Evolutionary conservation across 1,140 invertebrate species (phyloP).

Genomic region (Rhizoglyphus robini): DNA sequence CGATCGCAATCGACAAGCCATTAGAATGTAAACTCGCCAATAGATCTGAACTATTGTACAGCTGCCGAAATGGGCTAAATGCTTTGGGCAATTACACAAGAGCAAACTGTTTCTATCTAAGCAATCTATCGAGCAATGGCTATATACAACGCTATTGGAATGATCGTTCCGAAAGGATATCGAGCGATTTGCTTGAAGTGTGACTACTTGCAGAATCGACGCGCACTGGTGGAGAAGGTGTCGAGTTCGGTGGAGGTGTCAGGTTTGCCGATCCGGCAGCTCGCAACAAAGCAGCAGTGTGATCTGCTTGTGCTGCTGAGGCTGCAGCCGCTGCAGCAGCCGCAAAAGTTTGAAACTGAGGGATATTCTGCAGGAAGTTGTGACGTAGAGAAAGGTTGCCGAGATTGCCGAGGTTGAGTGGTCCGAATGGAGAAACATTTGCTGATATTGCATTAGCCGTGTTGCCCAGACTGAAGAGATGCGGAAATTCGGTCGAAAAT

Average conservation of each 20-base stretch:
- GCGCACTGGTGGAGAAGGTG: slow-evolving; percentile 22
- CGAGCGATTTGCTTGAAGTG: slow-evolving; percentile 23
- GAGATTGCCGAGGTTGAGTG: background rate
- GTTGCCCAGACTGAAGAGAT: slow-evolving; percentile 14
- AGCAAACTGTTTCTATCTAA: background rate
- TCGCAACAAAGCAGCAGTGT: slow-evolving; percentile 11
- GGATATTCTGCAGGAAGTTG: slow-evolving; percentile 10
- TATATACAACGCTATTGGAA: background rate
- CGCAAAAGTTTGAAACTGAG: slow-evolving; percentile 20
- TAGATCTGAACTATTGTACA: too few relatives aligned
- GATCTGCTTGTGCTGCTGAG: slow-evolving; percentile 8
- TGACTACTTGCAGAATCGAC: slow-evolving; percentile 26
- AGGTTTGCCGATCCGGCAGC: slow-evolving; percentile 19
- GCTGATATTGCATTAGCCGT: slow-evolving; percentile 1
- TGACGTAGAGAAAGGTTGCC: background rate
- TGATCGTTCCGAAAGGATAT: slow-evolving; percentile 25
- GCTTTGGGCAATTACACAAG: too few relatives aligned
- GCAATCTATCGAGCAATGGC: background rate
- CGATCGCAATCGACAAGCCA: too few relatives aligned
- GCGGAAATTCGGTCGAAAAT: slow-evolving; percentile 24
- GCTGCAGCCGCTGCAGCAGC: slow-evolving; percentile 5
- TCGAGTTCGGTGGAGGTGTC: slow-evolving; percentile 16
- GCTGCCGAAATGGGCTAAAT: too few relatives aligned
- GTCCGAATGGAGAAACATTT: background rate
- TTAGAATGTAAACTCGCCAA: too few relatives aligned